phyloP scores from a whole-genome alignment of 1,140 invertebrate genomes.

The Drosophila nannoptera region DNA sequence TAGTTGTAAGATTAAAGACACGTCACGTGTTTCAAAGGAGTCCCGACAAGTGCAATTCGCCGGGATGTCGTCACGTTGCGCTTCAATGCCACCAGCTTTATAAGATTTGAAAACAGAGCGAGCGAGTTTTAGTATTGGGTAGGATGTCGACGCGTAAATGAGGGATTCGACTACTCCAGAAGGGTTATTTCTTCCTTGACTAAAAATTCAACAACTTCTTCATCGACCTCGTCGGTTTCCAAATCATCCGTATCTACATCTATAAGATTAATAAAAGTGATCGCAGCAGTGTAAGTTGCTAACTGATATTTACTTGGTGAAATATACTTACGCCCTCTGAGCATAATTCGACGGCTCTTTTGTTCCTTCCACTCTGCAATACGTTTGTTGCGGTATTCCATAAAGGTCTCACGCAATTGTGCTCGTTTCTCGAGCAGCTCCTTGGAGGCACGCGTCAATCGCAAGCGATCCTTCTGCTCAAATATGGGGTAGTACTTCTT shows the following conservation, averaged over 20 bases:
- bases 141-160: conserved; percentile 6
- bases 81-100: conserved; percentile 55
- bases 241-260: conserved; percentile 95
- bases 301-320: not conserved
- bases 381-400: conserved; percentile 88
- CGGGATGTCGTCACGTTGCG: conserved; percentile 33
- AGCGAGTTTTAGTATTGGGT: too few species aligned
- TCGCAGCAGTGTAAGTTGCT: conserved; percentile 1
- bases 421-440: conserved; percentile 97
- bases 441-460: conserved; percentile 95
- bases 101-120: conserved; percentile 15
- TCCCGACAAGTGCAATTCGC: conserved; percentile 8
- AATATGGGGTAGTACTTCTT: conserved; percentile 98
- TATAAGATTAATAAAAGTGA: conserved; percentile 80
- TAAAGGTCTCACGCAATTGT: conserved; percentile 92
- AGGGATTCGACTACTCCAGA: conserved; percentile 80
- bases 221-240: conserved; percentile 92
- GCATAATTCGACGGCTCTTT: conserved; percentile 88
- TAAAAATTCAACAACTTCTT: conserved; percentile 98
- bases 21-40: conserved; percentile 16
- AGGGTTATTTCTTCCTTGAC: conserved; percentile 95
- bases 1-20: conserved; percentile 28
- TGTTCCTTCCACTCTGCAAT: conserved; percentile 87
- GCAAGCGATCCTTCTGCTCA: conserved; percentile 96
- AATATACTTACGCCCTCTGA: conserved; percentile 89